A percentile compares a stretch with the other conserved stretches of the same genome.
Evolutionary conservation across 1,140 invertebrate species (phyloP).

Genomic region (Periplaneta americana): DNA sequence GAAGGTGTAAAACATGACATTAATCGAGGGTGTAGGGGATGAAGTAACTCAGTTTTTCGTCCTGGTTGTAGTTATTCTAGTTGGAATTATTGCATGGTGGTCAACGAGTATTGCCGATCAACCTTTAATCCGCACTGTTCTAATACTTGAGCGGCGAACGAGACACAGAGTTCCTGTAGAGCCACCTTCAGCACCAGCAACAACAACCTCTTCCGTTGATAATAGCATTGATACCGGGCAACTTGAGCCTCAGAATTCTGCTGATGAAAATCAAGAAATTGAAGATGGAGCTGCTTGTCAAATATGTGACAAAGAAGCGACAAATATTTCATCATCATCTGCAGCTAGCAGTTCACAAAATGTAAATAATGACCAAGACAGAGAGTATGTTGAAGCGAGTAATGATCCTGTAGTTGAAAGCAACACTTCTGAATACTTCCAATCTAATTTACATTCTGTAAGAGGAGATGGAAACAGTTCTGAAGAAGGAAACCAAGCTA

Average conservation of each 20-base stretch:
- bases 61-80: slow-evolving; percentile 49
- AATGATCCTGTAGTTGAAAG: not conserved
- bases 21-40: slow-evolving; percentile 76
- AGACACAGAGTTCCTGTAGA: slow-evolving; percentile 25
- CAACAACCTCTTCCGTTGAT: not conserved
- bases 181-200: not conserved
- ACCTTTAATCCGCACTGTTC: slow-evolving; percentile 41
- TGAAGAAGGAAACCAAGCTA: not conserved
- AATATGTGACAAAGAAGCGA: not conserved
- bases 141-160: slow-evolving; percentile 40
- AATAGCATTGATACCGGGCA: slow-evolving; percentile 6
- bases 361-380: not conserved
- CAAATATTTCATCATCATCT: not conserved
- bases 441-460: too few relatives aligned
- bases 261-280: not conserved
- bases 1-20: slow-evolving; percentile 44
- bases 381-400: not conserved
- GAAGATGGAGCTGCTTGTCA: not conserved
- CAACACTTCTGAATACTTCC: not conserved
- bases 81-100: slow-evolving; percentile 65
- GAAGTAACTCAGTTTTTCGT: slow-evolving; percentile 71
- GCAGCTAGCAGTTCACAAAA: not conserved
- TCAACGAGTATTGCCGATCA: slow-evolving; percentile 52
- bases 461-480: not conserved
- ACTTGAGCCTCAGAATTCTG: not conserved